Evolutionary conservation across 2,888 invertebrate species (phyloP), one percentile per base, ranked within the genome.

Genomic region (Clusia tigrina): DNA sequence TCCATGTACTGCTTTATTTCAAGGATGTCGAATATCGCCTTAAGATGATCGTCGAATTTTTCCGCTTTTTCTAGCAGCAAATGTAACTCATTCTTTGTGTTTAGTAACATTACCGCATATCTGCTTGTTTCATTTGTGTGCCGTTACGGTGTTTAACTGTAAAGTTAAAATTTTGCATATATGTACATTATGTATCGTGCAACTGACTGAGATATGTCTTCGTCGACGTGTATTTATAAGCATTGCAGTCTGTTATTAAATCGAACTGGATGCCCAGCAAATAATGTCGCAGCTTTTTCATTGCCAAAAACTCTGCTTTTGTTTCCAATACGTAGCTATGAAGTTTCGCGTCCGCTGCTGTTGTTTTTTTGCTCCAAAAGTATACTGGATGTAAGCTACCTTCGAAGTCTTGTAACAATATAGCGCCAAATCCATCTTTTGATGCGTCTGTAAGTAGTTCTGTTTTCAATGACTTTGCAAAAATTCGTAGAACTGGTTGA

Each of bases 271-370:
- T 59, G 23, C 66, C 71, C 3, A 76, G 38, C 2, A 71, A 66
- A 69, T 74, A 76, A 46, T 72, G 64, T 0, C 74, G 63, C 54
- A 74, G 75, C 53, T 72, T 76, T 52, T 70, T 71, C 20, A 72
- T 15, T 0, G 72, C 67, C 10, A 64, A 54, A 17, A 69, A 63
- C 12, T 73, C 67, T 0, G 74, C 72, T 17, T 72, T 63, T 9
- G 66, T 66, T 54, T 74, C 72, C 15, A 74, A 32, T 23, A 67
- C 68, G n/a, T 72, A 73, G 69, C 63, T 60, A 12, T 60, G 60
- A 2, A 10, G 24, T 10, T 54, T 56, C 1, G 32, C 15, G n/a
- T 66, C 66, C 1, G 17, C 2, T 6, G 12, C 32, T 6, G 6
- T 32, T 22, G 62, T 51, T 12, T 60, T 65, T 18, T 57, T 65